A percentile compares a stretch with the other conserved stretches of the same genome.
These are phyloP conservation scores for Galago senegalensis DNA, from an alignment of 2,797 vertebrate species.

Conservation along the genomic window DNA sequence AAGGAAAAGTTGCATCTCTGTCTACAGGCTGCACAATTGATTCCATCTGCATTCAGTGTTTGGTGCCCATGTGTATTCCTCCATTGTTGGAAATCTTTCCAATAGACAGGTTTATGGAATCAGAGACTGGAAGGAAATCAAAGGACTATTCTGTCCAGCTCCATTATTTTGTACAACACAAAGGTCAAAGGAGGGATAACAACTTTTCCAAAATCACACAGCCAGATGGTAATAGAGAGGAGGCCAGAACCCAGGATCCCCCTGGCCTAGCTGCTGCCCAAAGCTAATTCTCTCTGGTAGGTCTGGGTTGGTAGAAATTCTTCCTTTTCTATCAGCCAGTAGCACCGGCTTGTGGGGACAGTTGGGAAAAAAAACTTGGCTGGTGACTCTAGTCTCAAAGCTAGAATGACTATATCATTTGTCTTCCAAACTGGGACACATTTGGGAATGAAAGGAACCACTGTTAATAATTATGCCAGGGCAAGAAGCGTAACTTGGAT, in stretches of 20 bases:
- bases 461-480: constrained; percentile 31
- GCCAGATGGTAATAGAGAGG: neutral
- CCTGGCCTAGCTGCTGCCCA: neutral
- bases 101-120: neutral
- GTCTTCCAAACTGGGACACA: neutral
- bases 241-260: neutral
- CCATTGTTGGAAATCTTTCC: neutral
- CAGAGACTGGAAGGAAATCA: constrained; percentile 47
- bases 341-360: neutral
- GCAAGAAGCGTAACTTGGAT: too few species aligned
- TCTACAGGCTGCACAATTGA: neutral
- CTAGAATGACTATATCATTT: neutral
- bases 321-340: neutral
- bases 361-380: neutral
- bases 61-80: neutral
- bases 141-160: neutral
- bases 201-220: neutral
- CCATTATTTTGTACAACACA: constrained; percentile 6
- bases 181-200: neutral
- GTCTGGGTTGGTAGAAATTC: constrained; percentile 16
- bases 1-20: neutral
- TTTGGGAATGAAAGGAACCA: neutral
- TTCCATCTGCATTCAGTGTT: neutral
- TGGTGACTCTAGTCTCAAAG: neutral
- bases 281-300: neutral